Base-by-base conservation (phyloP, 64 coral and sea anemone genomes). In the Anthopleura sola region DNA sequence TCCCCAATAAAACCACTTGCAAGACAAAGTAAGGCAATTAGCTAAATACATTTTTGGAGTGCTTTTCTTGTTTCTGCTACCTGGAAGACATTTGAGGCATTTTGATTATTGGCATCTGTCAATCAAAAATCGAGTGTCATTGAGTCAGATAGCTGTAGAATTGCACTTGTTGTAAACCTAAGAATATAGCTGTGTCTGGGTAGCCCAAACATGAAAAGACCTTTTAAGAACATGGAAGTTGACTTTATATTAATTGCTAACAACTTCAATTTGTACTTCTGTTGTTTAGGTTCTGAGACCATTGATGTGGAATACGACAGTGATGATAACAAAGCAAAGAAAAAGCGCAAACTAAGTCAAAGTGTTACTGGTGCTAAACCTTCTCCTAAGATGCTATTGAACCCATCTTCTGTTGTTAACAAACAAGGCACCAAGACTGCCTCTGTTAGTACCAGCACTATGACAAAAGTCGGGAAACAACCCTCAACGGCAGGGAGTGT, bases 401-500 rank as follows among this genome's bases (percentile, higher is more conserved):
- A 54, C 13, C 75, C 84, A 66, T 75, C 90, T 21, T 84, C 90
- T 29, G 55, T 86, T 78, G 81, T 92, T 49, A 85, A 86, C 78
- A 97, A 97, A 55, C 78, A 83, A 78, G 51, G 74, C 6, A 79
- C 87, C 1, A 97, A 97, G 78, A 97, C 94, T 83, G 75, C 90
- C 54, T 89, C 90, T 83, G 90, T 92, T 19, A 92, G 90, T 75
- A 92, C 90, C 18, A 92, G 85, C 38, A 92, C 90, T 24, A 97
- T 97, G 94, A 97, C 94, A 12, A 97, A 97, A 75, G 90, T 91
- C 40, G 94, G 94, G 19, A 97, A 97, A 62, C 66, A 86, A 19
- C 51, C 90, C 21, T 78, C 34, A 5, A 80, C 94, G 79, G 75
- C 87, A 68, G 85, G 77, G 0, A 86, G 78, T 68, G 51, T 86